These are phyloP conservation scores for Eremobia ochroleuca DNA, from an alignment of 2,888 invertebrate genomes.

Conservation along the genomic window DNA sequence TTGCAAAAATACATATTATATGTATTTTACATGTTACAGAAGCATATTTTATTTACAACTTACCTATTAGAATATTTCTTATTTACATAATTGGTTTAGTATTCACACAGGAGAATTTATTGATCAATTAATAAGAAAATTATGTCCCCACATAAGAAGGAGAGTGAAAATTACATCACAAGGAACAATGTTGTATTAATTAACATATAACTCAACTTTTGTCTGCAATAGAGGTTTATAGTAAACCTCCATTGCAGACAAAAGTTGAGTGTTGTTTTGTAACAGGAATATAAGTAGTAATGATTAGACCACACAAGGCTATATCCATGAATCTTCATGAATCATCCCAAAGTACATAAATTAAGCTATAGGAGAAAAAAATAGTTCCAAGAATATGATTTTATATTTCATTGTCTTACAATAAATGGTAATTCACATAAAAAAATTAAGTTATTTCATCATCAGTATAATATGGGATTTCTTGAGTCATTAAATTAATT, in stretches of 20 bases:
- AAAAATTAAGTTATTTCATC: no score
- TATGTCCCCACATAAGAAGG: constrained; percentile 22
- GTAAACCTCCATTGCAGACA: no score
- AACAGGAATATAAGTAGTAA: constrained; percentile 42
- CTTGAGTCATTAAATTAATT: not conserved
- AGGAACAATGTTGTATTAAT: constrained; percentile 20
- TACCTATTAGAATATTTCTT: constrained; percentile 50
- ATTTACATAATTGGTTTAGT: constrained; percentile 42
- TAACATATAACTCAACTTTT: constrained; percentile 17
- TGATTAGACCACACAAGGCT: constrained; percentile 45
- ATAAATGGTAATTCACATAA: not conserved
- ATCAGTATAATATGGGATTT: not conserved
- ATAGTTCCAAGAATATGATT: not conserved
- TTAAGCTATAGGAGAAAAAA: constrained; percentile 40
- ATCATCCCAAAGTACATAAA: constrained; percentile 41
- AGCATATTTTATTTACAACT: constrained; percentile 1
- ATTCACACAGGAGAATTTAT: constrained; percentile 10
- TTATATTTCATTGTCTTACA: constrained; percentile 13
- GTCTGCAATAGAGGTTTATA: constrained; percentile 13
- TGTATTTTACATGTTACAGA: not conserved
- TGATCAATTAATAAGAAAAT: constrained; percentile 30
- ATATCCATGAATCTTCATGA: constrained; percentile 57
- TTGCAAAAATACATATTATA: constrained; percentile 10
- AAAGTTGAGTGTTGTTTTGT: constrained; percentile 35
- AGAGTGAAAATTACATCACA: constrained; percentile 37